Evolutionary conservation across 2,797 vertebrate species (phyloP).

Genomic region (Helarctos malayanus): DNA sequence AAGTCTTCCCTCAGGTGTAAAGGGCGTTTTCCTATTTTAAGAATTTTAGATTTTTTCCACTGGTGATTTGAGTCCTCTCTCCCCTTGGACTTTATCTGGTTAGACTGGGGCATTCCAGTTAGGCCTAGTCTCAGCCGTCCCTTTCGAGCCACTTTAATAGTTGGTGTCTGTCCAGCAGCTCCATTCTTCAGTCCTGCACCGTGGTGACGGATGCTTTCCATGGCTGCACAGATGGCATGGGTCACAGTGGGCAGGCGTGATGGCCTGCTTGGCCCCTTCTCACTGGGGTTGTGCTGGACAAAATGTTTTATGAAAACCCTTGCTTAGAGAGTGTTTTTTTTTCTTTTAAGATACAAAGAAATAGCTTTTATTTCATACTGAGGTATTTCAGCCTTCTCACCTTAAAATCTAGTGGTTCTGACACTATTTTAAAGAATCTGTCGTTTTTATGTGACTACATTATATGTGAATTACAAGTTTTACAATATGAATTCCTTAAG

Average conservation of each 20-base stretch:
- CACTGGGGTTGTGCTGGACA: neutral
- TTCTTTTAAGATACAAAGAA: neutral
- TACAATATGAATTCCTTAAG: neutral
- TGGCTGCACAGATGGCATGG: neutral
- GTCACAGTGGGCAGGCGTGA: neutral
- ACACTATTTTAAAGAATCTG: neutral
- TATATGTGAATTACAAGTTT: neutral
- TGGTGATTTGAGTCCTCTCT: conserved; percentile 46
- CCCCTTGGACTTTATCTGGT: conserved; percentile 5
- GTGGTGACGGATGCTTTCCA: neutral
- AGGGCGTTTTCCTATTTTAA: conserved; percentile 20
- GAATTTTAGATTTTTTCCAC: conserved; percentile 36
- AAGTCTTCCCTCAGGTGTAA: neutral
- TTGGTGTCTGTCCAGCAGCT: conserved; percentile 9
- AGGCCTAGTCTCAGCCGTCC: neutral
- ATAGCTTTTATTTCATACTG: neutral
- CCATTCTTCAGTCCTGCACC: conserved; percentile 11
- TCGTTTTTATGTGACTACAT: neutral
- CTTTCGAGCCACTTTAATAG: neutral
- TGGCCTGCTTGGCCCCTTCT: neutral
- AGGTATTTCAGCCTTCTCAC: neutral
- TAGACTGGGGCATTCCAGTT: neutral
- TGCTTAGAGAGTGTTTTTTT: neutral
- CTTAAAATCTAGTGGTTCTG: neutral
- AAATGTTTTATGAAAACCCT: neutral